Evolutionary conservation across 2,888 invertebrate species (phyloP).

Genomic region (Oscheius sp.): DNA sequence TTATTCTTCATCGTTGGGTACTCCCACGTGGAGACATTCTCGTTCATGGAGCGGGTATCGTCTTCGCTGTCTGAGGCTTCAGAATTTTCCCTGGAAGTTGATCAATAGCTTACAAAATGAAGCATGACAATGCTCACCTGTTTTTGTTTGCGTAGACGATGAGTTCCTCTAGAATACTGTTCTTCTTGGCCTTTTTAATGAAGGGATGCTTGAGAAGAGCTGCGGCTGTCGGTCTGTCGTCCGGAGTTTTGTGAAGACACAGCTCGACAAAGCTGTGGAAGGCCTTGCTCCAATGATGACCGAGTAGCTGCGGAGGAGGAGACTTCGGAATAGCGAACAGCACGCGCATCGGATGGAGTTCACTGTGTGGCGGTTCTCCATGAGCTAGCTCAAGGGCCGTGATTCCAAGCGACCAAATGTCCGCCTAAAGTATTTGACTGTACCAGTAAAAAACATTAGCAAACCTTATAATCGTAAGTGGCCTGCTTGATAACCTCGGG

Average conservation of each 20-base stretch:
- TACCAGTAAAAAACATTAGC: neutral
- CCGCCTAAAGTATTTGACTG: slow-evolving; percentile 77
- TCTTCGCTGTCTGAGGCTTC: slow-evolving; percentile 62
- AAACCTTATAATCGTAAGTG: slow-evolving; percentile 77
- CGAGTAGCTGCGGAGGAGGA: slow-evolving; percentile 91
- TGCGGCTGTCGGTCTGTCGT: slow-evolving; percentile 97
- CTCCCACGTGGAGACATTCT: slow-evolving; percentile 56
- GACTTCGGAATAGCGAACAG: slow-evolving; percentile 79
- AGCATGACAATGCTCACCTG: neutral
- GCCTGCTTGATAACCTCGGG: slow-evolving; percentile 96
- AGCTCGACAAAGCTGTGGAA: slow-evolving; percentile 95
- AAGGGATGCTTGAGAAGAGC: slow-evolving; percentile 95
- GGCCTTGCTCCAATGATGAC: slow-evolving; percentile 88
- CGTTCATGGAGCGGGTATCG: slow-evolving; percentile 47
- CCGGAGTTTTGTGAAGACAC: slow-evolving; percentile 98
- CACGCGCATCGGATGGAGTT: slow-evolving; percentile 84
- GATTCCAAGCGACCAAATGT: slow-evolving; percentile 96
- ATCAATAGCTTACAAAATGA: neutral
- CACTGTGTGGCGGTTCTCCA: slow-evolving; percentile 95
- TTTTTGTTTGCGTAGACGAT: slow-evolving; percentile 80
- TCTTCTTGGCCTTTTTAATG: slow-evolving; percentile 96
- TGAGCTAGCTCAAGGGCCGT: slow-evolving; percentile 95
- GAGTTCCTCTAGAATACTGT: slow-evolving; percentile 94
- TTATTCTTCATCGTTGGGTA: slow-evolving; percentile 58
- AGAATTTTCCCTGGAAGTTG: neutral